Conservation (phyloP, 2,888 invertebrate genomes). For the Ashinkailepas kermadecensis region DNA sequence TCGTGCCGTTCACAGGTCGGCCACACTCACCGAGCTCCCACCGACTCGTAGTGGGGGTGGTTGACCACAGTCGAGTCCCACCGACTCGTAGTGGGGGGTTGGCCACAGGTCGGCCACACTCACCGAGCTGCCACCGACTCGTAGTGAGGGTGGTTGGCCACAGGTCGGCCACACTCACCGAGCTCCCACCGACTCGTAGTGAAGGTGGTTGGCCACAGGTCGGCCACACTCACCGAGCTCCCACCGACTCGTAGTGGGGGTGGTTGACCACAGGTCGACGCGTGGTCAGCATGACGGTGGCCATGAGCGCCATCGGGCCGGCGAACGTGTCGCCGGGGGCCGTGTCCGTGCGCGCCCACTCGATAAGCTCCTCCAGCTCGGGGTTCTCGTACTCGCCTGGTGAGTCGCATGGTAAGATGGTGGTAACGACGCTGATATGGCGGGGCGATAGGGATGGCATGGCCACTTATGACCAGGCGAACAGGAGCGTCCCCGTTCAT, state of each 20-base stretch:
- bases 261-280: slow-evolving; percentile 72
- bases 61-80: too few species aligned
- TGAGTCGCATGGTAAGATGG: background rate
- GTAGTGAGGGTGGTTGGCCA: slow-evolving; percentile 81
- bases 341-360: slow-evolving; percentile 47
- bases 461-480: too few species aligned
- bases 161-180: slow-evolving; percentile 50
- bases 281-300: slow-evolving; percentile 68
- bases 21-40: slow-evolving; percentile 36
- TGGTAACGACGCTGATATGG: too few species aligned
- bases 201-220: slow-evolving; percentile 77
- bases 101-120: slow-evolving; percentile 58
- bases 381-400: slow-evolving; percentile 62
- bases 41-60: background rate
- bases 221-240: slow-evolving; percentile 43
- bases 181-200: slow-evolving; percentile 56
- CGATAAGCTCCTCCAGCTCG: slow-evolving; percentile 64
- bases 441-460: too few species aligned
- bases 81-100: slow-evolving; percentile 74
- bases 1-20: slow-evolving; percentile 43
- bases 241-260: slow-evolving; percentile 67
- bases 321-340: slow-evolving; percentile 62
- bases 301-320: slow-evolving; percentile 77
- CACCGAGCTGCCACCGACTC: slow-evolving; percentile 47
- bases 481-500: too few species aligned